Percentiles rank a stretch among this genome's conserved stretches.
These are phyloP conservation scores for Listrodromus nycthemerus DNA, from an alignment of 2,888 invertebrate genomes.

Conservation along the genomic window DNA sequence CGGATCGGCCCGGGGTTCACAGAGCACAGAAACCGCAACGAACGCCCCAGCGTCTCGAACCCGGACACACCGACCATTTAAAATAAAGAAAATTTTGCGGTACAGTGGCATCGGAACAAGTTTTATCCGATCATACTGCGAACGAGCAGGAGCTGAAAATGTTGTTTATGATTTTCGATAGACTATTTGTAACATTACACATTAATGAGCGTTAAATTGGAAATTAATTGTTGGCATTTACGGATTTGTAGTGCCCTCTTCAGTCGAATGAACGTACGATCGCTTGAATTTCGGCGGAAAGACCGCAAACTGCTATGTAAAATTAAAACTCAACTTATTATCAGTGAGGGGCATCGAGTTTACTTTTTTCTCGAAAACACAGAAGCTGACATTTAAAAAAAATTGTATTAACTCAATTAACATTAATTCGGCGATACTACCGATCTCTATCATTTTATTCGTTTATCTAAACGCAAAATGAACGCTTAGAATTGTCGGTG, in stretches of 20 bases:
- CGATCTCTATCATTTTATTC: not conserved
- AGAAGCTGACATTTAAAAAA: not conserved
- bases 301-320: not conserved
- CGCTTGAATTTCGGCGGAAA: not conserved
- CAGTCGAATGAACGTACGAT: conserved; percentile 10
- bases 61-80: conserved; percentile 44
- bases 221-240: conserved; percentile 18
- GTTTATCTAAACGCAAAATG: not conserved
- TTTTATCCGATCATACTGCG: not conserved
- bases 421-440: not conserved
- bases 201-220: not conserved
- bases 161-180: conserved; percentile 5
- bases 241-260: conserved; percentile 12
- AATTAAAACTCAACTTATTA: not conserved
- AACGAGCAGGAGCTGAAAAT: not conserved
- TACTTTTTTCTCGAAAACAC: not conserved
- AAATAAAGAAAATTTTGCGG: conserved; percentile 28
- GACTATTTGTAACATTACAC: not conserved
- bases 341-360: too few species aligned
- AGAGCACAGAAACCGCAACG: conserved; percentile 74
- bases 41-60: conserved; percentile 62
- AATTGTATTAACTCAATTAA: not conserved
- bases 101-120: not conserved
- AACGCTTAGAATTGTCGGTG: not conserved
- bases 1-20: conserved; percentile 76